These are phyloP conservation scores for Sylvilagus bachmani DNA, from an alignment of 2,113 vertebrate genomes.

Conservation along the genomic window DNA sequence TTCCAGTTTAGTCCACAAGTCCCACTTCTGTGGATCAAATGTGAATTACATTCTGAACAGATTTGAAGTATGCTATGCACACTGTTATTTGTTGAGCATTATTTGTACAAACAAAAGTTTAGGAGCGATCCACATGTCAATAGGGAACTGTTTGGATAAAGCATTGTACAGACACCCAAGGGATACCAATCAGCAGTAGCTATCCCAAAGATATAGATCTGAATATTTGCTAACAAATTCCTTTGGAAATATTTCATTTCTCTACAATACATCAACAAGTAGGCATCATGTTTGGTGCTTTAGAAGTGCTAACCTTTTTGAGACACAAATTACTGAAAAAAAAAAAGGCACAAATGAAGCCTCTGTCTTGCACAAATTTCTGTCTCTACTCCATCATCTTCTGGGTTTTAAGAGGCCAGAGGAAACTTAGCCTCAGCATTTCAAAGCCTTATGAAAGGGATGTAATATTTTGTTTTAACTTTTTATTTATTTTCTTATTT, in stretches of 20 bases:
- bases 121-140: neutral
- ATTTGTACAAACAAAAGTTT: constrained; percentile 54
- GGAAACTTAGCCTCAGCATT: neutral
- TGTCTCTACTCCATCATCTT: neutral
- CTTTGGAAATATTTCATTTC: constrained; percentile 41
- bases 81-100: constrained; percentile 47
- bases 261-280: neutral
- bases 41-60: neutral
- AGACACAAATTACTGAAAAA: neutral
- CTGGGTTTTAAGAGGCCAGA: constrained; percentile 36
- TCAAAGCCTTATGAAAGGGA: constrained; percentile 46
- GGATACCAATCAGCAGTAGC: neutral
- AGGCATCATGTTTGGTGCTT: neutral
- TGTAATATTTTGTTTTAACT: neutral
- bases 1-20: constrained; percentile 22
- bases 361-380: neutral
- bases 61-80: constrained; percentile 23
- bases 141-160: constrained; percentile 53
- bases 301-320: constrained; percentile 43
- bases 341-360: neutral
- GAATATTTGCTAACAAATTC: constrained; percentile 21
- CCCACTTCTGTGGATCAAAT: constrained; percentile 44
- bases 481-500: too few relatives aligned
- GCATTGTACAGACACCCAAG: neutral
- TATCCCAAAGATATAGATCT: neutral